Conservation (phyloP, 2,113 vertebrate genomes). For the Vireo altiloquus region DNA sequence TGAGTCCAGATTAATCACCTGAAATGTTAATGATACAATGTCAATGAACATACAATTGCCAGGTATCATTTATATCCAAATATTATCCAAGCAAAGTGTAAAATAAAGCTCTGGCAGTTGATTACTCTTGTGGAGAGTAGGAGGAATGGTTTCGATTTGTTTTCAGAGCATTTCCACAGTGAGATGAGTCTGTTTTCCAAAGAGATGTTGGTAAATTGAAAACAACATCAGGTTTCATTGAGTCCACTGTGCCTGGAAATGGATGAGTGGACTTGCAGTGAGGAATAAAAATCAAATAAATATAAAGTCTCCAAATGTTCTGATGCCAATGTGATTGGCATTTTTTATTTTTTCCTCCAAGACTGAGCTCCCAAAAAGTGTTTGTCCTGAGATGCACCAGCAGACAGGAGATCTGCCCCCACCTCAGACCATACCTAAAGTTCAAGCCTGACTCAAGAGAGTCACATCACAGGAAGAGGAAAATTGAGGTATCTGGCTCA, state of each 20-base stretch:
- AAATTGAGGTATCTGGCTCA: not conserved
- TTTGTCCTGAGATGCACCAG: not conserved
- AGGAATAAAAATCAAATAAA: slow-evolving; percentile 33
- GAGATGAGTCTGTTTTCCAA: not conserved
- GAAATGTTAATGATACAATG: not conserved
- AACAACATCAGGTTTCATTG: slow-evolving; percentile 16
- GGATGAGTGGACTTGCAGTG: not conserved
- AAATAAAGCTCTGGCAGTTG: not conserved
- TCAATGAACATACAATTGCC: not conserved
- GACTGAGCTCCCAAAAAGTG: not conserved
- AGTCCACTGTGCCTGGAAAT: not conserved
- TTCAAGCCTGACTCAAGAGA: not conserved
- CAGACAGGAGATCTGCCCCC: not conserved
- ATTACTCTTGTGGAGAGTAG: not conserved
- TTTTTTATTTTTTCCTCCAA: not conserved
- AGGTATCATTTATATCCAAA: not conserved
- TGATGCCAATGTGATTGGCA: not conserved
- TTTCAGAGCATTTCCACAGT: not conserved
- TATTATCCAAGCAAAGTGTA: not conserved
- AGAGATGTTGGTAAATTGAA: not conserved
- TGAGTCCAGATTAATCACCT: not conserved
- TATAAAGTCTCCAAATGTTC: slow-evolving; percentile 11
- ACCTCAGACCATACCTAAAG: not conserved
- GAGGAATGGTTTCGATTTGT: not conserved
- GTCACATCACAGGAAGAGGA: not conserved